Evolutionary conservation across 2,888 invertebrate species (phyloP).

Genomic region (Acholoe squamosa): DNA sequence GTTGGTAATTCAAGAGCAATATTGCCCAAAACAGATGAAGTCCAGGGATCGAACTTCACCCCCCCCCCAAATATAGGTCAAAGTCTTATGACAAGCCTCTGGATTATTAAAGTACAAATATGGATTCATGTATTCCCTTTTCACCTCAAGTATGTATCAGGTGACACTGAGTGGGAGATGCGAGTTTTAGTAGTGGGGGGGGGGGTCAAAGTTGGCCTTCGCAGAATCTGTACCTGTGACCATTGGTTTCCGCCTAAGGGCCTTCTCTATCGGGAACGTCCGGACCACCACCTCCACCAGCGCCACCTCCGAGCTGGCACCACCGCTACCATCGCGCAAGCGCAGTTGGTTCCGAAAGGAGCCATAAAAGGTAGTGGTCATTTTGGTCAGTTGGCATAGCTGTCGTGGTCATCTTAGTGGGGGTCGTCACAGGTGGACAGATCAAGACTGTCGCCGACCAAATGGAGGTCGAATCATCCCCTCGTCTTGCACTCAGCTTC

Average conservation of each 20-base stretch:
- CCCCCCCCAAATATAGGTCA: too few relatives aligned
- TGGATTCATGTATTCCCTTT: too few relatives aligned
- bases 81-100: too few relatives aligned
- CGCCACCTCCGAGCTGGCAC: not conserved
- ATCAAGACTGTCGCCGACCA: constrained; percentile 14
- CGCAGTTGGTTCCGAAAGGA: not conserved
- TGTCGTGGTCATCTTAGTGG: constrained; percentile 19
- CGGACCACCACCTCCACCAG: not conserved
- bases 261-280: not conserved
- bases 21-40: too few relatives aligned
- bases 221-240: constrained; percentile 10
- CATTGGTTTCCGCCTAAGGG: not conserved
- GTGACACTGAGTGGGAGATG: too few relatives aligned
- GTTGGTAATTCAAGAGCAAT: too few relatives aligned
- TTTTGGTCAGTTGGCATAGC: constrained; percentile 13
- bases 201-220: constrained; percentile 21
- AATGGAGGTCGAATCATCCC: not conserved
- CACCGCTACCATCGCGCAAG: not conserved
- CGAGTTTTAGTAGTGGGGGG: too few relatives aligned
- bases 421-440: constrained; percentile 31
- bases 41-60: too few relatives aligned
- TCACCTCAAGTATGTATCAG: too few relatives aligned
- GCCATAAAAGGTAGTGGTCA: not conserved
- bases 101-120: too few relatives aligned
- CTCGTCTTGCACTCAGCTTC: not conserved